Evolutionary conservation across 2,888 invertebrate genomes (phyloP).

Genomic region (Ligdia adustata): DNA sequence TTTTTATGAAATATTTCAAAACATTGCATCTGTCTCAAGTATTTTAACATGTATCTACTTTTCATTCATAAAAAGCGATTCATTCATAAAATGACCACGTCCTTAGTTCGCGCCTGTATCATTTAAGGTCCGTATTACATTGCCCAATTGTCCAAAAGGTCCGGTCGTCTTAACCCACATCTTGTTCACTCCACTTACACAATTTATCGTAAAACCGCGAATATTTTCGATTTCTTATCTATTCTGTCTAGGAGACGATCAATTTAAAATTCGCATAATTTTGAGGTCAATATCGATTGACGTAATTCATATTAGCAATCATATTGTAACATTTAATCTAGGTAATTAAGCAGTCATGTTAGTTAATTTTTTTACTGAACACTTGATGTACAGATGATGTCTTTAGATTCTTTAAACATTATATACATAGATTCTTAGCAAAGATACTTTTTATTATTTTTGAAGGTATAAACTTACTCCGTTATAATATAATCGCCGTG

Average conservation of each 20-base stretch:
- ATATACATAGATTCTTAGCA: too few species aligned
- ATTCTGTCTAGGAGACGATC: neutral
- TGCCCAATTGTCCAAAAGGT: slow-evolving; percentile 44
- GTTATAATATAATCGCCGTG: too few species aligned
- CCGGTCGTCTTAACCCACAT: slow-evolving; percentile 47
- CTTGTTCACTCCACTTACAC: slow-evolving; percentile 18
- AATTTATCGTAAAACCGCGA: slow-evolving; percentile 8
- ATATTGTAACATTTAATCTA: too few species aligned
- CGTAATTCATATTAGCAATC: slow-evolving; percentile 4
- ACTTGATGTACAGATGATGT: too few species aligned
- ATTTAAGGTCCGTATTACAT: slow-evolving; percentile 39
- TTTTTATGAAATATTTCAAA: too few species aligned
- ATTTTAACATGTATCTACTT: too few species aligned
- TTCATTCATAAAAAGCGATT: neutral
- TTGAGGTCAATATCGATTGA: slow-evolving; percentile 13
- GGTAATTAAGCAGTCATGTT: too few species aligned
- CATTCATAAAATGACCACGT: neutral
- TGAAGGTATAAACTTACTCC: too few species aligned
- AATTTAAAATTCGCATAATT: slow-evolving; percentile 7
- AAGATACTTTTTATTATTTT: too few species aligned
- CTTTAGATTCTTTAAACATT: too few species aligned
- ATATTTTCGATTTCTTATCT: neutral
- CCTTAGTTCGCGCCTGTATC: slow-evolving; percentile 36
- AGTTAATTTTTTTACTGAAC: too few species aligned
- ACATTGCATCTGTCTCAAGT: too few species aligned